Evolutionary conservation across 2,888 invertebrate genomes (phyloP).

Genomic region (Mythimna vitellina): DNA sequence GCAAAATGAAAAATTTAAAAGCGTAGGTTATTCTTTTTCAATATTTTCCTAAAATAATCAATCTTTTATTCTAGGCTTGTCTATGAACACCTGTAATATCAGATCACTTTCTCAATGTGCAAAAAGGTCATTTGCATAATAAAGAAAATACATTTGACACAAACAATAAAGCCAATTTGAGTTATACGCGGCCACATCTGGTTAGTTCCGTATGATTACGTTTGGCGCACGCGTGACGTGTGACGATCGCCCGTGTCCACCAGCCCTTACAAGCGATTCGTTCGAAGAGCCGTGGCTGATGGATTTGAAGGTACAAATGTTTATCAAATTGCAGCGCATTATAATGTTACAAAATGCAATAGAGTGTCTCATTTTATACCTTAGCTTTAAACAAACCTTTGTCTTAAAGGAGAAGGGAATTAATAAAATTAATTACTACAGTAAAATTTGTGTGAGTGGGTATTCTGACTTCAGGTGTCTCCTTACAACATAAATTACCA

Average conservation of each 20-base stretch:
- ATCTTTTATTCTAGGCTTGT: background rate
- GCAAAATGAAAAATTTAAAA: background rate
- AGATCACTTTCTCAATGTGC: background rate
- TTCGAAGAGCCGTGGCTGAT: constrained; percentile 57
- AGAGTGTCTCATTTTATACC: background rate
- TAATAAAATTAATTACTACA: constrained; percentile 9
- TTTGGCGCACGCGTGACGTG: constrained; percentile 65
- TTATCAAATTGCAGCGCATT: constrained; percentile 57
- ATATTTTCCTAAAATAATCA: background rate
- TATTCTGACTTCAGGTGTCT: constrained; percentile 7
- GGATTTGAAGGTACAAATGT: constrained; percentile 48
- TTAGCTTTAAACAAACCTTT: background rate
- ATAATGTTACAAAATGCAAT: constrained; percentile 23
- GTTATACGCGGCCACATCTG: constrained; percentile 41
- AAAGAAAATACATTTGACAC: background rate
- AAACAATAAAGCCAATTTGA: constrained; percentile 44
- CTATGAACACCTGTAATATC: background rate
- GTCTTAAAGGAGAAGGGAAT: background rate
- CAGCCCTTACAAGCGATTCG: constrained; percentile 54
- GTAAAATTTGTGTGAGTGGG: background rate
- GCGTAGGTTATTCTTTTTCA: background rate
- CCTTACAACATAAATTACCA: constrained; percentile 11
- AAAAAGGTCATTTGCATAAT: too few species aligned
- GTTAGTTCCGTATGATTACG: constrained; percentile 67
- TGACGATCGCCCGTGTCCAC: constrained; percentile 51